Percentiles rank a stretch among this genome's conserved stretches.
Conservation (phyloP, 2,113 vertebrate genomes). For the Amphilophus citrinellus region DNA sequence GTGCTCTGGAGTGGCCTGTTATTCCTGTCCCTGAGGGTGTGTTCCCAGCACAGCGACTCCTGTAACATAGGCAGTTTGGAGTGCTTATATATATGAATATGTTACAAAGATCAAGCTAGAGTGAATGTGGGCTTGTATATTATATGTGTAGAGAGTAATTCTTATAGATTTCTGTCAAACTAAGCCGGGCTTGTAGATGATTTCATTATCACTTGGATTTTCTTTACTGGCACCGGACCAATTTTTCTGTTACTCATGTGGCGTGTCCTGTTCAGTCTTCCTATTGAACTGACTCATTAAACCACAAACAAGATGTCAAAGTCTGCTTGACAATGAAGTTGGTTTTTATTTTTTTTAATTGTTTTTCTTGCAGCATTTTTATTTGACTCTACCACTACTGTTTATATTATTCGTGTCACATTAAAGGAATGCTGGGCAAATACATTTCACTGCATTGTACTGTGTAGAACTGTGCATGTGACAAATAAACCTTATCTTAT, state of each 20-base stretch:
- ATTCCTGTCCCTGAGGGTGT: conserved; percentile 82
- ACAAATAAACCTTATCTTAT: too few species aligned
- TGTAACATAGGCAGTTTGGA: conserved; percentile 49
- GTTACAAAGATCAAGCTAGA: conserved; percentile 24
- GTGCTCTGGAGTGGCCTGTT: conserved; percentile 81
- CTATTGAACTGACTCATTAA: conserved; percentile 36
- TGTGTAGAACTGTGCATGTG: too few species aligned
- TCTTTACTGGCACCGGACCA: not conserved
- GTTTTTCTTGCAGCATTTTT: not conserved
- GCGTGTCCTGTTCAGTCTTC: conserved; percentile 11
- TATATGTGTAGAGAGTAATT: not conserved
- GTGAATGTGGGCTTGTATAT: not conserved
- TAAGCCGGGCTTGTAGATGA: not conserved
- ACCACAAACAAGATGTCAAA: conserved; percentile 10
- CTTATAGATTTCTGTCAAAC: not conserved
- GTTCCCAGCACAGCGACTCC: conserved; percentile 63
- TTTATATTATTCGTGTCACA: not conserved
- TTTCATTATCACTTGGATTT: not conserved
- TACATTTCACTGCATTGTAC: too few species aligned
- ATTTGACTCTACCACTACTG: not conserved
- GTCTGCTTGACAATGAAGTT: not conserved
- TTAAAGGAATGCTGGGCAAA: not conserved
- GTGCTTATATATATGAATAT: conserved; percentile 35
- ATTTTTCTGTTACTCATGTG: conserved; percentile 28
- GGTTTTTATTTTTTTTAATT: accelerated